Conservation (phyloP, 2,797 vertebrate species). For the Cossypha heuglini region DNA sequence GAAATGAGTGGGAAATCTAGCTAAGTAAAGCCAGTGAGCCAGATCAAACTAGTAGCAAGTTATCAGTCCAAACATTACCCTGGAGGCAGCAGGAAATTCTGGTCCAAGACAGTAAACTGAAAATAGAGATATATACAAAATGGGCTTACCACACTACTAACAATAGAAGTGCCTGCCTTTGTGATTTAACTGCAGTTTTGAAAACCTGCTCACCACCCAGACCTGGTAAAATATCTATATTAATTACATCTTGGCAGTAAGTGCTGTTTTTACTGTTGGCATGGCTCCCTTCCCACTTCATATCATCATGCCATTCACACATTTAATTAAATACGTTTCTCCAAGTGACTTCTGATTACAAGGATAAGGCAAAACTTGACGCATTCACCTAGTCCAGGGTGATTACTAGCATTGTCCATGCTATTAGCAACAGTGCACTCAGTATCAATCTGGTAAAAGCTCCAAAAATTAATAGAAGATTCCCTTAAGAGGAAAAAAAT, state of each 20-base stretch:
- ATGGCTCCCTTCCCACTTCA: neutral
- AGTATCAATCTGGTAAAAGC: neutral
- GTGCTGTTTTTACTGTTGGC: neutral
- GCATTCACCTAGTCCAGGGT: neutral
- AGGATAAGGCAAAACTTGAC: neutral
- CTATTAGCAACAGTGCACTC: neutral
- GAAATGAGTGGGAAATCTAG: neutral
- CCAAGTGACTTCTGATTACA: neutral
- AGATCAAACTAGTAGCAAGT: neutral
- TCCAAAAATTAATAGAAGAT: neutral
- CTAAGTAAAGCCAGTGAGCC: neutral
- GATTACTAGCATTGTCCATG: neutral
- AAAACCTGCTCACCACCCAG: neutral
- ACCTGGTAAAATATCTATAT: neutral
- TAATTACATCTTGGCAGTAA: neutral
- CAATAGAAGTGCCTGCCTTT: neutral
- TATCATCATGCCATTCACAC: neutral
- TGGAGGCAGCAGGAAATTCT: neutral
- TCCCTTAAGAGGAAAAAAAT: neutral
- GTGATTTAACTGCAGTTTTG: neutral
- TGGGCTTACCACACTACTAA: neutral
- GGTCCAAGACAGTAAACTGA: neutral
- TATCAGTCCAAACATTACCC: neutral
- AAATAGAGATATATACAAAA: neutral
- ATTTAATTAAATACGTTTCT: slow-evolving; percentile 24